Evolutionary conservation across 2,113 vertebrate species (phyloP), one percentile per base, ranked within the genome.

Genomic region (Aleadryas rufinucha): DNA sequence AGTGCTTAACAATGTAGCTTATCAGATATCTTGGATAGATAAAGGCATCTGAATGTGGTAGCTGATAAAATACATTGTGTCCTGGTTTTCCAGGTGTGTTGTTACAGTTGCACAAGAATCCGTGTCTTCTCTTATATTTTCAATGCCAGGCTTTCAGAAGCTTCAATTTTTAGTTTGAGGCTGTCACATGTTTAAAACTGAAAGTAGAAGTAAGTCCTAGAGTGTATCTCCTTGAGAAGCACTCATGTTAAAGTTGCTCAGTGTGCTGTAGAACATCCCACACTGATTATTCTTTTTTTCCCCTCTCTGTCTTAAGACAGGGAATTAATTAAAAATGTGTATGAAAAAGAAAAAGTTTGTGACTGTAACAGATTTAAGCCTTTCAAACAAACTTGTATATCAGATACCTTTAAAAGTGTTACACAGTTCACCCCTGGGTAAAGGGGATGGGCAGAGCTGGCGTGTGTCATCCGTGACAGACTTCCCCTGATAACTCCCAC

Each of bases 121-220:
- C 66, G 20, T 17, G 13, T 23, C 13, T 35, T 10, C 52, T 33
- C 23, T 1, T 10, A 0, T 1, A 4, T 57, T 65, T 54, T 24
- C 56, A n/a, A 1, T 65, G 18, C 11, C 42, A 50, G 68, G 41
- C 33, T 70, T 89, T 70, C 11, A 45, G 5, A 70, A 42, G 22
- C 16, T 49, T 15, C 17, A 42, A 0, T 63, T 61, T 66, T 45
- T 31, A 45, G 20, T 19, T 80, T n/a, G 17, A 76, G 24, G 42
- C 61, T 52, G 21, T n/a, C 21, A 8, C 13, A 7, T 7, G 15
- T 39, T 79, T 82, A 41, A 53, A 79, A 37, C 39, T 64, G 27
- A 45, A 60, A 47, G 39, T 39, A 61, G 47, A 45, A 87, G 10
- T 71, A 13, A 30, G 27, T 89, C 37, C 23, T 53, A 3, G 37